Conservation (phyloP, 2,888 invertebrate genomes). For the Linnaemya tessellans region DNA sequence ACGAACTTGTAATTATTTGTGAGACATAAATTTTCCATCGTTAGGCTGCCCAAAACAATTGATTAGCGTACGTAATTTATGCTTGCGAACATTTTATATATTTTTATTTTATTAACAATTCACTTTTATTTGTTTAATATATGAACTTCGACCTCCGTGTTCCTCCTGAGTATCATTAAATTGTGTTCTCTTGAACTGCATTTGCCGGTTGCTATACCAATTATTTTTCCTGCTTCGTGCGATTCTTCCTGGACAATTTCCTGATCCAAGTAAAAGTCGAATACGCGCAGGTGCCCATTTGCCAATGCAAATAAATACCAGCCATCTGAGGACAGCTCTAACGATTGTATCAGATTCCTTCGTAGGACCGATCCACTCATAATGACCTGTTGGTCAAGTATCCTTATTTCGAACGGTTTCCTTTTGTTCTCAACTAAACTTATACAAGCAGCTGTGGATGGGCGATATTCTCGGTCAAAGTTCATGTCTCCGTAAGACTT, state of each 20-base stretch:
- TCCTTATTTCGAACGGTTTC: conserved; percentile 78
- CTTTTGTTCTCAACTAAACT: conserved; percentile 76
- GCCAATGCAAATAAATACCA: conserved; percentile 80
- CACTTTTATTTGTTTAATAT: conserved; percentile 73
- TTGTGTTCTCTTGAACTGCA: conserved; percentile 73
- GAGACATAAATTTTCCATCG: too few relatives aligned
- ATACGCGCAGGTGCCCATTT: conserved; percentile 78
- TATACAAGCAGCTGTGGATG: conserved; percentile 76
- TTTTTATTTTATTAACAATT: too few relatives aligned
- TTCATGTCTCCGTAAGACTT: conserved; percentile 52
- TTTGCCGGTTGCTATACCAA: conserved; percentile 76
- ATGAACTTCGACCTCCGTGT: conserved; percentile 75
- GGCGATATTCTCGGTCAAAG: conserved; percentile 71
- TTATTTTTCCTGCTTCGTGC: conserved; percentile 46
- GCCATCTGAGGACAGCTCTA: conserved; percentile 80
- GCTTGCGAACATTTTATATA: too few relatives aligned
- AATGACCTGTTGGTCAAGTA: conserved; percentile 81
- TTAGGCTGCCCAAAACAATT: too few relatives aligned
- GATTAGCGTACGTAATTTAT: too few relatives aligned
- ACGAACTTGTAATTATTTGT: too few relatives aligned
- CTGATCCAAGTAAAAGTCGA: conserved; percentile 80
- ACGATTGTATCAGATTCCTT: conserved; percentile 79
- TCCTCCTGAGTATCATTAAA: conserved; percentile 74
- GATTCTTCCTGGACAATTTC: conserved; percentile 72
- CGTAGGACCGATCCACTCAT: conserved; percentile 80